Evolutionary conservation across 2,888 invertebrate genomes (phyloP), one percentile per base, ranked within the genome.

Genomic region (Rhynchonema sp.): DNA sequence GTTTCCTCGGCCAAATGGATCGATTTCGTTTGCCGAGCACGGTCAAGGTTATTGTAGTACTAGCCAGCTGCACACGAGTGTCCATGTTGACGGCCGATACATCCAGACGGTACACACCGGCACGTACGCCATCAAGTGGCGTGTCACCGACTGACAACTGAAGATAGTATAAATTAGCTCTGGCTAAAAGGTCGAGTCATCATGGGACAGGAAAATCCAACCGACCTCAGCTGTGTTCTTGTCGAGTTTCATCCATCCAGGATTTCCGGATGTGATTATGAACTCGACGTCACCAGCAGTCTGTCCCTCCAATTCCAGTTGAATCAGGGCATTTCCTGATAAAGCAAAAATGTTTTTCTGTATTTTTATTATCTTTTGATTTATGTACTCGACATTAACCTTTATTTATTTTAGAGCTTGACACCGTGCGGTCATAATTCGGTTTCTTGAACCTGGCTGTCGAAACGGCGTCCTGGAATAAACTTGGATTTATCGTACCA

Each of bases 241-340:
- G 23, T 57, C 28, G 25, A 57, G 3, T 22, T 2, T 57, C 9
- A 57, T 23, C 58, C 58, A 57, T 20, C 58, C 58, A n/a, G 58
- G 58, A 29, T 57, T 57, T 20, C 58, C 58, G 22, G 20, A 3
- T 13, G 28, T 23, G 2, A 57, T 57, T 13, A 46, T 3, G 46
- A n/a, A 57, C 27, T 49, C 9, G 2, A 57, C 27, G 22, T 29
- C 23, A 27, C 58, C 49, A 2, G 13, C 58, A 23, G 25, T 30
- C 2, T 46, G 58, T 17, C 46, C 58, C n/a, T 23, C 49, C 13
- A 57, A 6, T 22, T 57, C 46, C 28, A 49, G 46, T 26, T 57
- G 27, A 17, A 57, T 20, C 38, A 57, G 58, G 9, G 46, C 17
- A 28, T 52, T 38, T 22, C 58, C 57, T 57, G 57, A 6, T 13